Evolutionary conservation across 2,113 vertebrate genomes (phyloP).

Genomic region (Suncus etruscus): DNA sequence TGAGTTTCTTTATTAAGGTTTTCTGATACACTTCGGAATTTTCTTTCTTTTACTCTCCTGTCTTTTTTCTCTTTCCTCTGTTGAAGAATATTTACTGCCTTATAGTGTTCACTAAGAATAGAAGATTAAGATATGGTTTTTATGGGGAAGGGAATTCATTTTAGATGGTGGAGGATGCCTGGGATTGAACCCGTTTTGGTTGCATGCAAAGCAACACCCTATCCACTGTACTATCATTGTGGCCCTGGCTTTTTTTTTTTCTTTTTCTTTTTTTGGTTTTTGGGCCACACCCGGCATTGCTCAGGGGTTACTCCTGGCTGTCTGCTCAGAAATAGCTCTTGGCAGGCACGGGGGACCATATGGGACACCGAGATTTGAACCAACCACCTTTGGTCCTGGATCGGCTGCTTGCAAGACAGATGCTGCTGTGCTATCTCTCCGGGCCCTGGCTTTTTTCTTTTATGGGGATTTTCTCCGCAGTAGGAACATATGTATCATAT

Average conservation of each 20-base stretch:
- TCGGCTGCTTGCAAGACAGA: too few relatives aligned
- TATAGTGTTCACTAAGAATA: background rate
- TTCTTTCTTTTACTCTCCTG: background rate
- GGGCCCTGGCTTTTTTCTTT: background rate
- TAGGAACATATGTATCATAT: background rate
- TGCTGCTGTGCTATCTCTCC: too few relatives aligned
- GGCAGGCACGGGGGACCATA: too few relatives aligned
- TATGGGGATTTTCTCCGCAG: background rate
- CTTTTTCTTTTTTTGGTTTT: too few relatives aligned
- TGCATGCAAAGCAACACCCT: too few relatives aligned
- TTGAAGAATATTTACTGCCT: background rate
- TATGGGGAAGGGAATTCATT: background rate
- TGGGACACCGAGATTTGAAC: too few relatives aligned
- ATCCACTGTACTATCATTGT: too few relatives aligned
- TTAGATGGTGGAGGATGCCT: background rate
- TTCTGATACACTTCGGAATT: background rate
- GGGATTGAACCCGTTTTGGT: too few relatives aligned
- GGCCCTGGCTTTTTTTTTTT: background rate
- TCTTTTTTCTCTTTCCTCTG: background rate
- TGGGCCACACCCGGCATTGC: too few relatives aligned
- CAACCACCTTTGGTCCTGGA: too few relatives aligned
- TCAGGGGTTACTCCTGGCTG: too few relatives aligned
- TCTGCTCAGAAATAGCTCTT: too few relatives aligned
- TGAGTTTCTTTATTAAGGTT: background rate
- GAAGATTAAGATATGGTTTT: background rate